Percentiles rank a stretch among this genome's conserved stretches.
phyloP scores from a whole-genome alignment of 2,888 invertebrate genomes.

The Apotomis capreana region DNA sequence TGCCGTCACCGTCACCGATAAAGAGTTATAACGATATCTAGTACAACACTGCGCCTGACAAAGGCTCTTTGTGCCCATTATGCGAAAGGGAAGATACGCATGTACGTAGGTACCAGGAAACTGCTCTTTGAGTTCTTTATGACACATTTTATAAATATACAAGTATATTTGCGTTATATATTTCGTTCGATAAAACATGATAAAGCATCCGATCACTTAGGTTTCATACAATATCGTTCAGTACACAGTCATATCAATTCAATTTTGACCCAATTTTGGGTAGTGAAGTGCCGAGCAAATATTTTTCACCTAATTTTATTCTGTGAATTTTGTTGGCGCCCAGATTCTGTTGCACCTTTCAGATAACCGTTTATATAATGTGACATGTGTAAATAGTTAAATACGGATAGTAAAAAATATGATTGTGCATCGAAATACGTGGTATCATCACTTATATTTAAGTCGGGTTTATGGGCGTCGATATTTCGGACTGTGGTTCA shows the following conservation, averaged over 20 bases:
- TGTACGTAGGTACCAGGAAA: slow-evolving; percentile 69
- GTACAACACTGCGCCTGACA: slow-evolving; percentile 49
- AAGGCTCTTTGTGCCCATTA: slow-evolving; percentile 59
- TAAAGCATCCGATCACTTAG: neutral
- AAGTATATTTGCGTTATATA: neutral
- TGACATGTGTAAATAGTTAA: neutral
- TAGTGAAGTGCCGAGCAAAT: slow-evolving; percentile 30
- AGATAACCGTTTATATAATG: slow-evolving; percentile 7
- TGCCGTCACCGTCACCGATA: slow-evolving; percentile 16
- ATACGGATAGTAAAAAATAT: too few species aligned
- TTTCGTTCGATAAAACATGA: neutral
- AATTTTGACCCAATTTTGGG: slow-evolving; percentile 18
- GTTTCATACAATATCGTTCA: slow-evolving; percentile 4
- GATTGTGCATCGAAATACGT: too few species aligned
- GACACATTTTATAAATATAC: slow-evolving; percentile 42
- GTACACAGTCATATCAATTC: slow-evolving; percentile 15
- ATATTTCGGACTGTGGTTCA: too few species aligned
- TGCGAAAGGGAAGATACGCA: slow-evolving; percentile 50
- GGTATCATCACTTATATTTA: too few species aligned
- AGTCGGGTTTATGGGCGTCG: too few species aligned
- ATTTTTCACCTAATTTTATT: slow-evolving; percentile 23
- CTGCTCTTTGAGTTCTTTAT: slow-evolving; percentile 63
- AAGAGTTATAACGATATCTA: slow-evolving; percentile 30
- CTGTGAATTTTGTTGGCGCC: slow-evolving; percentile 21
- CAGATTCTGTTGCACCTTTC: slow-evolving; percentile 25